Evolutionary conservation across 1,140 invertebrate species (phyloP), one percentile per base, ranked within the genome.

Genomic region (Panagrolaimus sp.): DNA sequence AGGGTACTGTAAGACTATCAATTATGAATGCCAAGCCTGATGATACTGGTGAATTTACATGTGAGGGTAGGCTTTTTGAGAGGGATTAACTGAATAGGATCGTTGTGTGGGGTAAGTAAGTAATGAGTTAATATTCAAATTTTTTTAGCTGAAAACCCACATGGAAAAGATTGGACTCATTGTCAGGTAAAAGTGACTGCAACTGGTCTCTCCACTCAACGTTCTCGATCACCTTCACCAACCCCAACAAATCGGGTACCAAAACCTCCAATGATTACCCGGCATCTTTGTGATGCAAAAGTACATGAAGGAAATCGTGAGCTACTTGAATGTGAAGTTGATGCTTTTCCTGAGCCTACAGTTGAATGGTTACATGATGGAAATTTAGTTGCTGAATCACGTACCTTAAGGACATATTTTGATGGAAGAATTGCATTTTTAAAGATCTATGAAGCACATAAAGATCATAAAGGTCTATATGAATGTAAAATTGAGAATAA

Each of bases 31-130:
- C 90, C 9, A 90, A 89, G 83, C 89, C 90, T 70, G 91, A 93
- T 82, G 91, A 93, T 85, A 89, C 87, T 43, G 91, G 91, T 64
- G 90, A 91, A 83, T 91, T 93, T 74, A 88, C 88, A 64, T 92
- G 91, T 83, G 90, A 92, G 85, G 31, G 31, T 38, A 38, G 31
- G 7, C 2, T 38, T 38, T 38, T 38, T 4, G n/a, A n/a, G n/a
- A n/a, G n/a, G n/a, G n/a, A n/a, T n/a, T n/a, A n/a, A n/a, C n/a
- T n/a, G n/a, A n/a, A n/a, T n/a, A n/a, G n/a, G n/a, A n/a, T n/a
- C n/a, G n/a, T n/a, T n/a, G n/a, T n/a, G n/a, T n/a, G n/a, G n/a
- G n/a, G n/a, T n/a, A n/a, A n/a, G n/a, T n/a, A n/a, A 38, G 7
- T 38, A 4, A 38, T 38, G 2, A 38, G 31, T 2, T 38, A 2